Conservation (phyloP, 2,888 invertebrate species). For the Alloplasta piceator region DNA sequence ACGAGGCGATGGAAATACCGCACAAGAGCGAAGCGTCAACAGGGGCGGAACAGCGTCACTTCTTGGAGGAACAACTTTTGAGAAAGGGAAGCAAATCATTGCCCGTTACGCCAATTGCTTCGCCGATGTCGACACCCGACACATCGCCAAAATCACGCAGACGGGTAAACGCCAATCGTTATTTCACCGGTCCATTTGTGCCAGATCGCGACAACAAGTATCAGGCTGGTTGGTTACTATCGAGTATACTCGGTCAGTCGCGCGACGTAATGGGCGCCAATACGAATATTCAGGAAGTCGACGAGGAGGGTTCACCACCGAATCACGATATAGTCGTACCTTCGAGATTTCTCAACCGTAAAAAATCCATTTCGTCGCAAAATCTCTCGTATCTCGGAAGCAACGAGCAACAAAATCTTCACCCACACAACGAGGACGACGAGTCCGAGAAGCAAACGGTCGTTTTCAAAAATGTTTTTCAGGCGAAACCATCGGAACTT, state of each 20-base stretch:
- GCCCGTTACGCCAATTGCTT: conserved; percentile 88
- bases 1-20: conserved; percentile 29
- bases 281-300: conserved; percentile 86
- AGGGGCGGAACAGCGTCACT: conserved; percentile 42
- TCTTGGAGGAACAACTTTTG: conserved; percentile 58
- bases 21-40: conserved; percentile 25
- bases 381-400: conserved; percentile 79
- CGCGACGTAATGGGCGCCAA: conserved; percentile 85
- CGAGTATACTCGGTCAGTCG: conserved; percentile 87
- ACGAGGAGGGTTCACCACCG: conserved; percentile 71
- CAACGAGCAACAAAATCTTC: conserved; percentile 70
- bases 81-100: conserved; percentile 88
- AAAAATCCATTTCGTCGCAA: conserved; percentile 82
- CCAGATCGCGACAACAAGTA: conserved; percentile 81
- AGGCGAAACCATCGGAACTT: conserved; percentile 88
- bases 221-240: conserved; percentile 87
- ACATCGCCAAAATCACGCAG: conserved; percentile 85
- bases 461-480: conserved; percentile 76
- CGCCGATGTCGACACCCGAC: conserved; percentile 86
- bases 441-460: conserved; percentile 77
- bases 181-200: conserved; percentile 85
- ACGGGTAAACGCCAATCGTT: conserved; percentile 85
- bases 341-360: conserved; percentile 78
- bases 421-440: not conserved
- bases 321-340: conserved; percentile 65